Evolutionary conservation across 2,888 invertebrate species (phyloP).

Genomic region (Galeruca laticollis): DNA sequence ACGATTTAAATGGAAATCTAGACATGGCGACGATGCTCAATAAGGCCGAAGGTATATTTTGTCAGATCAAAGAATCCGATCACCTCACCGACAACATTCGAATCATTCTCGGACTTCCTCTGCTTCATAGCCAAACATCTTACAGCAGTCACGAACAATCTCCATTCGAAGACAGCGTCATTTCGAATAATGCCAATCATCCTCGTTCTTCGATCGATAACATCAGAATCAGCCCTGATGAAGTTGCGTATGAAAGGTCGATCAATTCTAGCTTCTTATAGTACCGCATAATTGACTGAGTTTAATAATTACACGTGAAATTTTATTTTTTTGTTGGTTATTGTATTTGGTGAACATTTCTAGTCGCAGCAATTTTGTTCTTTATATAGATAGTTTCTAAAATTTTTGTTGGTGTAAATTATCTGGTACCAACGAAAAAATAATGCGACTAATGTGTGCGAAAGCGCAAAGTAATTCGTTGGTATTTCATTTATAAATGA

Average conservation of each 20-base stretch:
- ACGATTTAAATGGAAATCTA: slow-evolving; percentile 90
- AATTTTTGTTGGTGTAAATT: too few species aligned
- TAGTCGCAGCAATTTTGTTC: too few species aligned
- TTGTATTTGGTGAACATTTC: too few species aligned
- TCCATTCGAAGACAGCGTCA: slow-evolving; percentile 50
- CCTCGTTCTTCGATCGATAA: slow-evolving; percentile 53
- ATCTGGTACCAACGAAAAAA: too few species aligned
- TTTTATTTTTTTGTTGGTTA: too few species aligned
- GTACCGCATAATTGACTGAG: slow-evolving; percentile 2
- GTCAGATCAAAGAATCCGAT: slow-evolving; percentile 82
- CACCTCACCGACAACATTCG: slow-evolving; percentile 80
- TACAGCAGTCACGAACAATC: slow-evolving; percentile 53
- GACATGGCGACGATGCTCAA: slow-evolving; percentile 85
- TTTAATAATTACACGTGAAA: too few species aligned
- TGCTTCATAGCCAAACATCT: slow-evolving; percentile 42
- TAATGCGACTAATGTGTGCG: too few species aligned
- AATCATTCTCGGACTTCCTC: slow-evolving; percentile 76
- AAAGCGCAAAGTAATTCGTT: too few species aligned
- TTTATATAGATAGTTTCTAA: too few species aligned
- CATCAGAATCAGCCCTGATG: slow-evolving; percentile 64
- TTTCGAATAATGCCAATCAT: slow-evolving; percentile 56
- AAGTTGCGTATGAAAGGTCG: slow-evolving; percentile 73
- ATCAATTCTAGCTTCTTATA: slow-evolving; percentile 71
- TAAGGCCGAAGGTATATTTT: slow-evolving; percentile 92
- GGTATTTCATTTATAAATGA: too few species aligned